A percentile compares a stretch with the other conserved stretches of the same genome.
Evolutionary conservation across 2,797 vertebrate species (phyloP).

Genomic region (Gastrophryne carolinensis): DNA sequence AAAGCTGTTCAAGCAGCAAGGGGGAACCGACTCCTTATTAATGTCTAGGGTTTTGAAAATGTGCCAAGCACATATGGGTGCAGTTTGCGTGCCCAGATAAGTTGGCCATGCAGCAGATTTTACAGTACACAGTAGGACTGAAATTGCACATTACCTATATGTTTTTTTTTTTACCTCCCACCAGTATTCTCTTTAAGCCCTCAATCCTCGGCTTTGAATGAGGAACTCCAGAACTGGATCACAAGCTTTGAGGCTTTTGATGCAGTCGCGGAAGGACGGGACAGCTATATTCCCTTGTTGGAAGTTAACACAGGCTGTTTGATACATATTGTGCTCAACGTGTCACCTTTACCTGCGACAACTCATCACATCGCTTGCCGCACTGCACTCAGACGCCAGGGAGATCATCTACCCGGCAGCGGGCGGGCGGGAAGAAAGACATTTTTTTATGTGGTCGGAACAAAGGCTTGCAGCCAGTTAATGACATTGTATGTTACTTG

Average conservation of each 20-base stretch:
- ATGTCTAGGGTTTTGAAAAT: no score
- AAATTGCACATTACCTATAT: not conserved
- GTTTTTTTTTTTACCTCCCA: not conserved
- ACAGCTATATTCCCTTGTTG: not conserved
- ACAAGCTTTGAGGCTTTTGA: not conserved
- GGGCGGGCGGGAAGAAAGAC: not conserved
- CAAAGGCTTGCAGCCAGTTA: not conserved
- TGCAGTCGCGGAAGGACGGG: constrained; percentile 1
- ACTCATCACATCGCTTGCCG: not conserved
- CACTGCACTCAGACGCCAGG: not conserved
- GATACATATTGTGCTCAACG: constrained; percentile 8
- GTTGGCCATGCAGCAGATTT: no score
- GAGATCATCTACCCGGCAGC: not conserved
- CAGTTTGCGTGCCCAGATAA: no score
- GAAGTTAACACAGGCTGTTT: constrained; percentile 18
- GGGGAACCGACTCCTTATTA: no score
- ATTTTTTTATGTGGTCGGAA: not conserved
- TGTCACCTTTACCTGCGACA: constrained; percentile 26
- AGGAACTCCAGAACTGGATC: not conserved
- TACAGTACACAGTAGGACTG: not conserved
- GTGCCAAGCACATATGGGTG: no score
- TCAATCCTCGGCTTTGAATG: not conserved
- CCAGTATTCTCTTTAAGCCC: not conserved
- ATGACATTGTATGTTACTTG: not conserved
- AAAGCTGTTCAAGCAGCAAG: no score